Percentiles rank a stretch among this genome's conserved stretches.
phyloP scores from a whole-genome alignment of 2,113 vertebrate species.

The Blennius ocellaris region DNA sequence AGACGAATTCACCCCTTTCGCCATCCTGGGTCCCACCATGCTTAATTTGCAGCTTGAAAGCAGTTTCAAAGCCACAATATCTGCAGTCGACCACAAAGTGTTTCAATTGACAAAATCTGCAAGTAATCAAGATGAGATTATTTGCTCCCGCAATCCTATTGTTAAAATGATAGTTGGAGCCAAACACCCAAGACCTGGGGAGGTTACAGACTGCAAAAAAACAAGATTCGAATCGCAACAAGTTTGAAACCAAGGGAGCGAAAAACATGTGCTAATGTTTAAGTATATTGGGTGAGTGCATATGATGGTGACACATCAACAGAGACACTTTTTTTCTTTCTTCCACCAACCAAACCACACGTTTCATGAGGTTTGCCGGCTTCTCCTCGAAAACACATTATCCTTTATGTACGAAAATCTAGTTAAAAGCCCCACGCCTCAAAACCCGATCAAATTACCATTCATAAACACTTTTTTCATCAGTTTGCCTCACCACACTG shows the following conservation, averaged over 20 bases:
- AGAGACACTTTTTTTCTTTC: slow-evolving; percentile 14
- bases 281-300: slow-evolving; percentile 7
- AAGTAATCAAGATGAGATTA: slow-evolving; percentile 58
- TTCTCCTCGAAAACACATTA: slow-evolving; percentile 52
- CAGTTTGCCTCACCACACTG: slow-evolving; percentile 22
- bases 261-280: slow-evolving; percentile 49
- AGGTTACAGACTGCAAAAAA: slow-evolving; percentile 13
- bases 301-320: slow-evolving; percentile 19
- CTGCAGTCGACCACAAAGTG: slow-evolving; percentile 52
- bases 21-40: not conserved
- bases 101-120: slow-evolving; percentile 60
- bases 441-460: slow-evolving; percentile 55
- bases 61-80: slow-evolving; percentile 45
- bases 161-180: slow-evolving; percentile 39
- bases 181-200: slow-evolving; percentile 15
- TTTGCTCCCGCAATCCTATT: slow-evolving; percentile 41
- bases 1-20: slow-evolving; percentile 27
- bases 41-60: slow-evolving; percentile 42
- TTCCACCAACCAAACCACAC: slow-evolving; percentile 36
- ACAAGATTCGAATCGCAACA: slow-evolving; percentile 51
- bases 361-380: slow-evolving; percentile 46
- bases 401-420: slow-evolving; percentile 39
- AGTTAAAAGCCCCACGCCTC: slow-evolving; percentile 41
- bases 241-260: slow-evolving; percentile 31
- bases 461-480: slow-evolving; percentile 51